Conservation (phyloP, 2,113 vertebrate genomes). For the Alligator sinensis region DNA sequence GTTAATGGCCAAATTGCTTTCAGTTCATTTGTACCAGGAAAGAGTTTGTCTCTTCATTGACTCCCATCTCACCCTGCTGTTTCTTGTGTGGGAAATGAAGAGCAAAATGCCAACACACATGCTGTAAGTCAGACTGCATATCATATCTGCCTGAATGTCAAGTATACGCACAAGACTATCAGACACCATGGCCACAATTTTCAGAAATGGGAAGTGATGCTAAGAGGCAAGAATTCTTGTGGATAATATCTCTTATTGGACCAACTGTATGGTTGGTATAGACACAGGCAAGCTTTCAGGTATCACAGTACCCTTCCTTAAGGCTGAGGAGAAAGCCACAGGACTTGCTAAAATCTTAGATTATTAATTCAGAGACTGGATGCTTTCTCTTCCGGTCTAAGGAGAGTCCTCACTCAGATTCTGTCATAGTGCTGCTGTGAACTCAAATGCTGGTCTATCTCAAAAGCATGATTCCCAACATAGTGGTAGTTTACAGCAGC, state of each 20-base stretch:
- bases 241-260: not conserved
- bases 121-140: not conserved
- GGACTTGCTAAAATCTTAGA: not conserved
- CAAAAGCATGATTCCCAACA: not conserved
- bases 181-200: not conserved
- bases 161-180: not conserved
- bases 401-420: no score
- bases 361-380: accelerated
- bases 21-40: not conserved
- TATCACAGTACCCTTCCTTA: not conserved
- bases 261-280: not conserved
- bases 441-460: no score
- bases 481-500: not conserved
- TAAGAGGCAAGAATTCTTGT: not conserved
- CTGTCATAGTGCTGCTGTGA: no score
- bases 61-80: not conserved
- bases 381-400: not conserved
- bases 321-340: not conserved
- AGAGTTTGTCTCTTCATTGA: not conserved
- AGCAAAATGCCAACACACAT: accelerated
- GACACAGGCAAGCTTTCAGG: no score
- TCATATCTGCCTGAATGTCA: not conserved
- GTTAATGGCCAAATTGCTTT: not conserved
- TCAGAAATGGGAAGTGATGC: not conserved
- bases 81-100: not conserved